phyloP scores from a whole-genome alignment of 2,113 vertebrate species.

The Apodemus speciosus region DNA sequence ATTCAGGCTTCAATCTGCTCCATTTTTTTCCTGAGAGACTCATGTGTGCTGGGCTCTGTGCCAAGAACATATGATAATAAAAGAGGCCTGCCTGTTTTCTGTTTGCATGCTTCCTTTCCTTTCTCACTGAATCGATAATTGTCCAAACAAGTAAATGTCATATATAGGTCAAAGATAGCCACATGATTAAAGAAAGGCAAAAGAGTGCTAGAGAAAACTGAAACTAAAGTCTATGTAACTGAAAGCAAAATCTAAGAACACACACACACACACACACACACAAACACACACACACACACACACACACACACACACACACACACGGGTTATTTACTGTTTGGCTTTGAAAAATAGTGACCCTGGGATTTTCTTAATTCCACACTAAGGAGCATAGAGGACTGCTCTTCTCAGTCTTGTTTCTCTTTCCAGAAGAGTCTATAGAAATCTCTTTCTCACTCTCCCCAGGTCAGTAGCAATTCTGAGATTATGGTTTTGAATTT shows the following conservation, averaged over 20 bases:
- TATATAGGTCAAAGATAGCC: constrained; percentile 39
- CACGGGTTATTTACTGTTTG: background rate
- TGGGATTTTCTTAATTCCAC: background rate
- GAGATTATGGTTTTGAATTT: constrained; percentile 24
- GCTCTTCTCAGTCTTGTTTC: background rate
- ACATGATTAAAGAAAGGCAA: background rate
- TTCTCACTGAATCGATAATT: constrained; percentile 51
- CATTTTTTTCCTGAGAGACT: constrained; percentile 13
- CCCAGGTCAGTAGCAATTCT: background rate
- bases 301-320: background rate
- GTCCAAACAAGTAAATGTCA: constrained; percentile 50
- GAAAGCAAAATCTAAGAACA: background rate
- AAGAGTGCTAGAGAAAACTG: background rate
- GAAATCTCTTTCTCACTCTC: background rate
- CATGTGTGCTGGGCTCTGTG: background rate
- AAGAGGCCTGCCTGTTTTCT: background rate
- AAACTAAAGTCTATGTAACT: background rate
- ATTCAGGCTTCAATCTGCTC: constrained; percentile 26
- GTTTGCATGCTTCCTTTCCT: background rate
- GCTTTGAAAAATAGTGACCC: background rate
- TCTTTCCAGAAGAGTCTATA: background rate
- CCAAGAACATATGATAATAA: background rate
- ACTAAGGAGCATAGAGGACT: too few species aligned
- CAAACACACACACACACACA: background rate
- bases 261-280: too few species aligned